phyloP scores from a whole-genome alignment of 2,888 invertebrate genomes.

The Pseudolycoriella hygida region DNA sequence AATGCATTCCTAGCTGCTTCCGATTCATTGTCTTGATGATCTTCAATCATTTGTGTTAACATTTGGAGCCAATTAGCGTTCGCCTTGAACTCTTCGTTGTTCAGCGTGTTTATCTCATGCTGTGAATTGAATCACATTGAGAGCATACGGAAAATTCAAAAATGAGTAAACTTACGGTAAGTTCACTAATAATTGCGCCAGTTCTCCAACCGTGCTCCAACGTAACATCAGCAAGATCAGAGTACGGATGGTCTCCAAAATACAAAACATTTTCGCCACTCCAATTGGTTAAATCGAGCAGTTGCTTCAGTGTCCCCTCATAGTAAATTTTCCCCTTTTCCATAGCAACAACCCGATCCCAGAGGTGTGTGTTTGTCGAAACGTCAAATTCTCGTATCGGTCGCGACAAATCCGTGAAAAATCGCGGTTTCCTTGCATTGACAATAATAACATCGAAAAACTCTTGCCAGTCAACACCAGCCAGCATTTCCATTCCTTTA shows the following conservation, averaged over 20 bases:
- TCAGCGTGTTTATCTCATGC: conserved; percentile 84
- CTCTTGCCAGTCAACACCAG: conserved; percentile 76
- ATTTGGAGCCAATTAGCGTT: conserved; percentile 85
- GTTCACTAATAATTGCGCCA: conserved; percentile 89
- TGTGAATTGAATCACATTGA: conserved; percentile 24
- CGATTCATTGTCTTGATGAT: conserved; percentile 65
- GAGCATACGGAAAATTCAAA: not conserved
- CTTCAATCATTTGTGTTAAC: conserved; percentile 77
- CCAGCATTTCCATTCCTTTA: conserved; percentile 77
- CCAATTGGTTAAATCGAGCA: conserved; percentile 89
- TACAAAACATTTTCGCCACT: conserved; percentile 81
- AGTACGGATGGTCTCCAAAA: conserved; percentile 97
- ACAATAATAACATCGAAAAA: conserved; percentile 90
- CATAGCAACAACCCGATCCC: conserved; percentile 76
- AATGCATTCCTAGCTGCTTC: conserved; percentile 47
- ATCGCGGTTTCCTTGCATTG: conserved; percentile 88
- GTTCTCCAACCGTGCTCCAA: conserved; percentile 94
- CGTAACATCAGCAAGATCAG: conserved; percentile 90
- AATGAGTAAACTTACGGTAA: conserved; percentile 41
- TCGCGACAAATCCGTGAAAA: conserved; percentile 82
- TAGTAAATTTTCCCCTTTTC: conserved; percentile 83
- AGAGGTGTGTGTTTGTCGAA: conserved; percentile 61
- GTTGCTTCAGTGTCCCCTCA: conserved; percentile 87
- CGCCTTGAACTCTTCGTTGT: conserved; percentile 63
- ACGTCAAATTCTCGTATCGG: conserved; percentile 82